Percentiles rank a stretch among this genome's conserved stretches.
Conservation (phyloP, 2,113 vertebrate genomes). For the Excalfactoria chinensis region DNA sequence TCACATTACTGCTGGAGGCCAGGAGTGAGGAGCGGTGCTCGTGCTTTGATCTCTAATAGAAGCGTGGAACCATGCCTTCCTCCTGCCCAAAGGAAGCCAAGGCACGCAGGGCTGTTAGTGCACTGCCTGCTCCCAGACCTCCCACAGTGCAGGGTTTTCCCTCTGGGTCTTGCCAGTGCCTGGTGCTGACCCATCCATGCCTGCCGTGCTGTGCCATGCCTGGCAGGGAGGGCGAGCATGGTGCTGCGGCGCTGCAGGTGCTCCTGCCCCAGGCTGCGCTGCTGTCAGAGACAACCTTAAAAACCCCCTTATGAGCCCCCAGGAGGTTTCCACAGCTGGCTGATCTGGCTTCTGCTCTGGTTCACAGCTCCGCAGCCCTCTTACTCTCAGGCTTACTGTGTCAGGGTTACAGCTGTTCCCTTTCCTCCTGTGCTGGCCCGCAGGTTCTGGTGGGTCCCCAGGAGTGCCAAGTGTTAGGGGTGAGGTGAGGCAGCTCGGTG, state of each 20-base stretch:
- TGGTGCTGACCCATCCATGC: not conserved
- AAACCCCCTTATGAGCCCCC: not conserved
- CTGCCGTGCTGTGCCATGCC: fast-evolving
- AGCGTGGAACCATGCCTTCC: not conserved
- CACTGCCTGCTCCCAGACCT: constrained; percentile 25
- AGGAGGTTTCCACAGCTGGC: not conserved
- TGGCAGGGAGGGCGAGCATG: not conserved
- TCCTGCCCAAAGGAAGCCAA: constrained; percentile 38
- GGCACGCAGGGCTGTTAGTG: not conserved
- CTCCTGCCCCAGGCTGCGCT: not conserved
- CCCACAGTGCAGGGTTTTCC: not conserved
- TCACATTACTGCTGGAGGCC: not conserved
- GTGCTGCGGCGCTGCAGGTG: constrained; percentile 19
- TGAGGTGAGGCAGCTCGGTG: not conserved
- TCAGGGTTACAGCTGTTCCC: not conserved
- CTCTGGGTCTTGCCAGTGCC: not conserved
- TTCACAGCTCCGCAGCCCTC: constrained; percentile 1
- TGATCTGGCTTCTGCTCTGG: constrained; percentile 34
- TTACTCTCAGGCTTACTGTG: not conserved
- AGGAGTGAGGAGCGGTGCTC: not conserved
- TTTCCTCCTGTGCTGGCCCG: not conserved
- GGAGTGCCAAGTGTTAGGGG: not conserved
- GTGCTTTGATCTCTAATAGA: constrained; percentile 39
- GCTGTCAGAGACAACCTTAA: not conserved
- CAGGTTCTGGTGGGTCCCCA: not conserved